Conservation (phyloP, 2,888 invertebrate species). For the Xestia c-nigrum region DNA sequence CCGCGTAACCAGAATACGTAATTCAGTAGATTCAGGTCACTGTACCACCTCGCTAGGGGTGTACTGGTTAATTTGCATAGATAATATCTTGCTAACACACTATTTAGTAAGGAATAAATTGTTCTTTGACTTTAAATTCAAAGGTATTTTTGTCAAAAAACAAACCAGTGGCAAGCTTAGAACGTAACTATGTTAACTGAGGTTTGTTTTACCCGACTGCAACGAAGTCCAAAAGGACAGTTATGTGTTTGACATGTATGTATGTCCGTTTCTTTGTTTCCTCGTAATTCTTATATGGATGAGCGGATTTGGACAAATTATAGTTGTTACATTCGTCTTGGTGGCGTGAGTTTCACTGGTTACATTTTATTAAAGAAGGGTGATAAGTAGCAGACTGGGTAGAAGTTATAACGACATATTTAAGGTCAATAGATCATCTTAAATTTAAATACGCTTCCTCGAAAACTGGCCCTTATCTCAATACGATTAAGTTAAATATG, state of each 20-base stretch:
- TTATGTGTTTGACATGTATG: background rate
- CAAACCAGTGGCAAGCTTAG: background rate
- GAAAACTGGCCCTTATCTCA: too few relatives aligned
- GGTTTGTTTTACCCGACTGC: too few relatives aligned
- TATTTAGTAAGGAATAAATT: constrained; percentile 4
- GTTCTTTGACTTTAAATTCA: background rate
- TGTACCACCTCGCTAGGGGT: constrained; percentile 24
- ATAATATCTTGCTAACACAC: constrained; percentile 25
- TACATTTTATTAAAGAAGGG: too few relatives aligned
- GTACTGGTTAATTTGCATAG: constrained; percentile 25
- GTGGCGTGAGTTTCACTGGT: too few relatives aligned
- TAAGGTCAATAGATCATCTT: too few relatives aligned
- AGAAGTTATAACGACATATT: too few relatives aligned
- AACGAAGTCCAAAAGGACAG: background rate
- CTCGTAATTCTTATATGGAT: too few relatives aligned
- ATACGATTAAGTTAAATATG: too few relatives aligned
- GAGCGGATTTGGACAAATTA: too few relatives aligned
- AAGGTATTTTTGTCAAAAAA: background rate
- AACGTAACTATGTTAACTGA: background rate
- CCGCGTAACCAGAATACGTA: constrained; percentile 57
- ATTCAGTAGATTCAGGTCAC: constrained; percentile 58
- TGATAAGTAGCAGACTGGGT: too few relatives aligned
- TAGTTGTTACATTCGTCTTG: too few relatives aligned
- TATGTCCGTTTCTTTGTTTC: background rate
- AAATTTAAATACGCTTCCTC: too few relatives aligned